A percentile compares a stretch with the other conserved stretches of the same genome.
Conservation (phyloP, 1,140 invertebrate species). For the Stegodyphus dumicola region DNA sequence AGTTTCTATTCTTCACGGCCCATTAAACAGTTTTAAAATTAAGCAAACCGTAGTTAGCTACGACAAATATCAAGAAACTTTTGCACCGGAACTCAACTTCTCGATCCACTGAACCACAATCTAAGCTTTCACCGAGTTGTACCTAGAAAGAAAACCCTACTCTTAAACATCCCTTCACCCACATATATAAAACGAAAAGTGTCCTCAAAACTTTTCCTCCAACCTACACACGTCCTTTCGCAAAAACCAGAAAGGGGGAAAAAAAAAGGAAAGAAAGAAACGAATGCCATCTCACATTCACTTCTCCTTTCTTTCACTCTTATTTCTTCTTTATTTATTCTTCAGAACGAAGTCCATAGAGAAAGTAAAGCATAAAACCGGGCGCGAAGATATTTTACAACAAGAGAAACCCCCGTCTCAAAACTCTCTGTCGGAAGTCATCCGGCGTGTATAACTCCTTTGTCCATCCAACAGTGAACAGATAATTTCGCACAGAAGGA, state of each 20-base stretch:
- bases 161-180: background rate
- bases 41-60: too few species aligned
- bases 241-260: too few species aligned
- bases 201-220: background rate
- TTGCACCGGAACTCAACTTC: too few species aligned
- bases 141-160: background rate
- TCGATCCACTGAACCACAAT: constrained; percentile 17
- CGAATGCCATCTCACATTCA: constrained; percentile 9
- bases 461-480: background rate
- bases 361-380: constrained; percentile 25
- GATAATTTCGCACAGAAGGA: background rate
- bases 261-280: background rate
- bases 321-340: background rate
- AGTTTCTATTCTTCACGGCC: background rate
- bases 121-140: background rate
- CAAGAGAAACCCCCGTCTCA: constrained; percentile 5
- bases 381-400: constrained; percentile 39
- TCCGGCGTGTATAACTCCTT: background rate
- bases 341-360: background rate
- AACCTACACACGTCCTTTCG: too few species aligned
- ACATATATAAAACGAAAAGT: background rate
- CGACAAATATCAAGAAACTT: too few species aligned
- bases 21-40: too few species aligned
- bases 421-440: background rate
- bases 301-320: constrained; percentile 9